Evolutionary conservation across 2,888 invertebrate genomes (phyloP).

Genomic region (Alloplasta piceator): DNA sequence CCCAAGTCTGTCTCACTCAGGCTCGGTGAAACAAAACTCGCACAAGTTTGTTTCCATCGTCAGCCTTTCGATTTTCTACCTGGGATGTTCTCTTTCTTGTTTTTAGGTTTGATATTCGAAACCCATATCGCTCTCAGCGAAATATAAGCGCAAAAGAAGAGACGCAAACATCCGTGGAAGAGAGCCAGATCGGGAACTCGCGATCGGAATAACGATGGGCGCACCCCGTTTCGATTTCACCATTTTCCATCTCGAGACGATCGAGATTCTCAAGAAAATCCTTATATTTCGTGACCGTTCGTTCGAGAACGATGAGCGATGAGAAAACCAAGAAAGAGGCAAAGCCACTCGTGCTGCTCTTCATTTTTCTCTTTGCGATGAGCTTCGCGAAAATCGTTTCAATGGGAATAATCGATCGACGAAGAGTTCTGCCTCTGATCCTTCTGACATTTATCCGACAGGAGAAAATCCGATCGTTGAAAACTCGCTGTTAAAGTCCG

Average conservation of each 20-base stretch:
- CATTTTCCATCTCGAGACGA: slow-evolving; percentile 28
- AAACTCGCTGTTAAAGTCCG: slow-evolving; percentile 1
- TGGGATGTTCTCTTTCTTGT: slow-evolving; percentile 37
- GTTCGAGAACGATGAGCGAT: slow-evolving; percentile 72
- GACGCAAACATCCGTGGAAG: background rate
- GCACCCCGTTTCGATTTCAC: slow-evolving; percentile 52
- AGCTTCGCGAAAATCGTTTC: background rate
- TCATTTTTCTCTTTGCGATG: slow-evolving; percentile 10
- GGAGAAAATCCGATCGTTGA: background rate
- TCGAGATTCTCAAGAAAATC: slow-evolving; percentile 55
- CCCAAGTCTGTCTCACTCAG: no score
- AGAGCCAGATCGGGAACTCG: slow-evolving; percentile 61
- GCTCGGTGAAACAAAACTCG: no score
- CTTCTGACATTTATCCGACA: background rate
- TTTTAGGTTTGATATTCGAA: background rate
- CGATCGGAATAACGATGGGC: slow-evolving; percentile 70
- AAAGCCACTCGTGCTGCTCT: slow-evolving; percentile 50
- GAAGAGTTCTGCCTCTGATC: background rate
- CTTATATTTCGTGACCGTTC: slow-evolving; percentile 64
- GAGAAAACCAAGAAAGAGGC: slow-evolving; percentile 70
- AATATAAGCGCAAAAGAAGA: slow-evolving; percentile 20
- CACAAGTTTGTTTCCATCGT: no score
- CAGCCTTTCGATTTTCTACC: no score
- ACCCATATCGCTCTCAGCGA: slow-evolving; percentile 3
- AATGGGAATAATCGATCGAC: slow-evolving; percentile 22